Evolutionary conservation across 2,113 vertebrate species (phyloP).

Genomic region (Brachypteracias leptosomus): DNA sequence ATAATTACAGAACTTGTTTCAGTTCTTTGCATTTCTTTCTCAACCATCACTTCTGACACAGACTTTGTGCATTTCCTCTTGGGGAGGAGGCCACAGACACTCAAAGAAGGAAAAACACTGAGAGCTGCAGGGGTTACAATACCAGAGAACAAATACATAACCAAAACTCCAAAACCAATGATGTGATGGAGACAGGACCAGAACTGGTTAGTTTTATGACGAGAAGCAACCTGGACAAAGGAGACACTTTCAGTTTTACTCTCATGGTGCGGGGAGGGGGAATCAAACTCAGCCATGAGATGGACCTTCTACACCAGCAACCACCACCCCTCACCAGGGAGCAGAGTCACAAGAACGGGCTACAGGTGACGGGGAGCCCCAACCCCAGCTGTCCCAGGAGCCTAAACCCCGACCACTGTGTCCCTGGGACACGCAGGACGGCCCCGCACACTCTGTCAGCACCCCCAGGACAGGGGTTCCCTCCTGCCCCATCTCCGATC

Average conservation of each 20-base stretch:
- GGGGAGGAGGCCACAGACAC: not conserved
- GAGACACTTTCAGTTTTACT: too few species aligned
- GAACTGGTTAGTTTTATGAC: accelerated
- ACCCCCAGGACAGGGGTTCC: not conserved
- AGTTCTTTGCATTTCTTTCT: not conserved
- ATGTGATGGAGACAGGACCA: accelerated
- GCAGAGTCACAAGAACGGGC: accelerated
- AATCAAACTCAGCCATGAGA: not conserved
- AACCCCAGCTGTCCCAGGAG: accelerated
- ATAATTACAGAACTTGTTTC: not conserved
- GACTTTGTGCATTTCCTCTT: not conserved
- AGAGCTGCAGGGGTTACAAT: not conserved
- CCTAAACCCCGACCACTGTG: not conserved
- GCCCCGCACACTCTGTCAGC: not conserved
- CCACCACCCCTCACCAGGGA: not conserved
- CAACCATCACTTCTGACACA: not conserved
- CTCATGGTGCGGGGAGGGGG: not conserved
- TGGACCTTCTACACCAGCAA: not conserved
- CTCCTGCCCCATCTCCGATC: accelerated
- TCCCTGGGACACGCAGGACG: accelerated
- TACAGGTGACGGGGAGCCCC: too few species aligned
- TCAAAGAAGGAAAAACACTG: not conserved
- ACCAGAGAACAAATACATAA: accelerated
- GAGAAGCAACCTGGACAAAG: not conserved
- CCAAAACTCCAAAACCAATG: accelerated